Conservation (phyloP, 2,113 vertebrate species). For the Cephalophus harveyi region DNA sequence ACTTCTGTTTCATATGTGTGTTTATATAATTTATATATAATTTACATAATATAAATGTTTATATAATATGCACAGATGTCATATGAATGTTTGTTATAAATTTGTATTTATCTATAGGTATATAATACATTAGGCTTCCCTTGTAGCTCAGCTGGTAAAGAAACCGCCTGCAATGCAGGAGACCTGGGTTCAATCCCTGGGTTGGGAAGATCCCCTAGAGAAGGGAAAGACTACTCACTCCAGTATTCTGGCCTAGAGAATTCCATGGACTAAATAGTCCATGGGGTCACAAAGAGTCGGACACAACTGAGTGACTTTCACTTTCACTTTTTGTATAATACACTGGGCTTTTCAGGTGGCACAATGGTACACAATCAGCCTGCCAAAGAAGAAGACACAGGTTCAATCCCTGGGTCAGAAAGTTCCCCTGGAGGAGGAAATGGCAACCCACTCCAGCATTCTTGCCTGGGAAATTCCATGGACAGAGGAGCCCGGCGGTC, state of each 20-base stretch:
- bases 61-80: too few species aligned
- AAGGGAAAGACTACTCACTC: neutral
- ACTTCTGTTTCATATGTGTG: too few species aligned
- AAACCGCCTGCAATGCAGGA: neutral
- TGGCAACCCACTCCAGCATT: neutral
- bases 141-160: neutral
- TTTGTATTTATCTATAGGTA: neutral
- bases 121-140: neutral
- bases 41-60: too few species aligned
- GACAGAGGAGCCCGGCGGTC: neutral
- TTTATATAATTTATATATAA: too few species aligned
- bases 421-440: neutral
- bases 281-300: rapidly evolving
- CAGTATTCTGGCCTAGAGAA: neutral
- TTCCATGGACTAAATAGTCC: neutral
- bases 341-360: neutral
- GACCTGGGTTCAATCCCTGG: neutral
- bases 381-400: neutral
- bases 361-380: neutral
- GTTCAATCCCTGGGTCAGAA: neutral
- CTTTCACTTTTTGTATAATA: neutral
- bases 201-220: neutral
- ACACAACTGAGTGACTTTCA: neutral
- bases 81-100: neutral
- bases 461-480: neutral